Base-by-base conservation (phyloP, 1,140 invertebrate species). In the Apis cerana region DNA sequence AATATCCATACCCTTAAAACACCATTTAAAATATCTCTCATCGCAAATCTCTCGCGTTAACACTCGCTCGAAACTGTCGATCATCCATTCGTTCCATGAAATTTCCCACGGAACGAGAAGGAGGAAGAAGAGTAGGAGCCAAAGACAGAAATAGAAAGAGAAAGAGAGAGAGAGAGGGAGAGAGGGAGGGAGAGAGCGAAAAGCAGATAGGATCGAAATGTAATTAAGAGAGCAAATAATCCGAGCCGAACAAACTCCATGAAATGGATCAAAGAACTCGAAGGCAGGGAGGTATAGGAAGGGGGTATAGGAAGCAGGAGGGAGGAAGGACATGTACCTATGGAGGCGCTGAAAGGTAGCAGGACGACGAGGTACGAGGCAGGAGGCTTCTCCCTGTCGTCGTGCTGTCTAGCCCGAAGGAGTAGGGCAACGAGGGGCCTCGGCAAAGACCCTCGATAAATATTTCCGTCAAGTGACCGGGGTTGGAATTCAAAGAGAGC, bases 171-270 rank as follows among this genome's bases (percentile, higher is more conserved):
- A 21, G 19, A 70, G 2, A 43, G 33, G 0, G 33, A 43, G 4
- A 0, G 33, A 43, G 33, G 43, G 50, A 48, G 61, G 15, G 61
- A 27, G 62, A 19, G 27, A 64, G 27, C 33, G 67, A 64, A 64
- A 71, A 33, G 15, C 33, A 83, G 78, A 80, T 79, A 85, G 90
- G 85, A 89, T 90, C 87, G 90, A 93, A 93, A 93, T 94, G 92
- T 93, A 94, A 94, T 94, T 93, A 93, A 92, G 88, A 89, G 88
- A 84, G 92, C 90, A 94, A 94, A 93, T 93, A 94, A 93, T 93
- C 91, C 88, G 87, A 89, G 85, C 84, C 86, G 87, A 90, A 90
- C 86, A 90, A 92, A 93, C 91, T 93, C 89, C 79, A 78, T 83
- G 81, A 89, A 85, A 85, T 89, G 93, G 92, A 94, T 94, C 93